These are phyloP conservation scores for Carpatolechia fugitivella DNA, from an alignment of 2,888 invertebrate species.

Conservation along the genomic window DNA sequence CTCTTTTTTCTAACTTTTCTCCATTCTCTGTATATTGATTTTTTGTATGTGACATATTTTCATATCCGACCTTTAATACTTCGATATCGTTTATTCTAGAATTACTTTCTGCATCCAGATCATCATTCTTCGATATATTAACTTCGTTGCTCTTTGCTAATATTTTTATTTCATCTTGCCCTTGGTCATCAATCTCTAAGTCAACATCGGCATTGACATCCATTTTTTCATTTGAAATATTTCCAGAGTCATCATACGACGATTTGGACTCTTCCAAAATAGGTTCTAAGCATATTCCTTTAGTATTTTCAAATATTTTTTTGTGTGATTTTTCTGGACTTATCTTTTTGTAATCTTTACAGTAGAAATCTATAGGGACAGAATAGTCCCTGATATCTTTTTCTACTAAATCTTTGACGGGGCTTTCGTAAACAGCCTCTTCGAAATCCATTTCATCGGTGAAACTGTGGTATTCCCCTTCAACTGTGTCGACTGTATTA, in stretches of 20 bases:
- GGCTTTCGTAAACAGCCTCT: conserved; percentile 60
- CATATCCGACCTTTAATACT: too few relatives aligned
- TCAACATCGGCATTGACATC: conserved; percentile 18
- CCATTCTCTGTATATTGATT: too few relatives aligned
- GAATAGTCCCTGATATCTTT: conserved; percentile 75
- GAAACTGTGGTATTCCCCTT: conserved; percentile 73
- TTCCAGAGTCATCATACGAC: conserved; percentile 56
- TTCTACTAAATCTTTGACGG: conserved; percentile 64
- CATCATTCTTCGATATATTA: too few relatives aligned
- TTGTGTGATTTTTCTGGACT: conserved; percentile 49
- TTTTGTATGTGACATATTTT: too few relatives aligned
- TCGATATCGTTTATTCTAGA: too few relatives aligned
- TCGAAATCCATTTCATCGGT: conserved; percentile 59
- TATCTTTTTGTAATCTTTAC: conserved; percentile 54
- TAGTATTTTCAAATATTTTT: conserved; percentile 37
- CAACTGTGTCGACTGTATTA: conserved; percentile 43
- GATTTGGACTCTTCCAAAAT: conserved; percentile 73
- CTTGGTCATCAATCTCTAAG: background rate
- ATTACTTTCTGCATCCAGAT: too few relatives aligned
- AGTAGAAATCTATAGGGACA: conserved; percentile 67
- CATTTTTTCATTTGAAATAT: conserved; percentile 33
- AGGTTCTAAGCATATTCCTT: conserved; percentile 52
- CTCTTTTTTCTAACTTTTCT: too few relatives aligned
- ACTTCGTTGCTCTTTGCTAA: background rate
- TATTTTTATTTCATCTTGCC: background rate